Percentiles rank a stretch among this genome's conserved stretches.
phyloP scores from a whole-genome alignment of 2,113 vertebrate species.

The Thamnaconus septentrionalis region DNA sequence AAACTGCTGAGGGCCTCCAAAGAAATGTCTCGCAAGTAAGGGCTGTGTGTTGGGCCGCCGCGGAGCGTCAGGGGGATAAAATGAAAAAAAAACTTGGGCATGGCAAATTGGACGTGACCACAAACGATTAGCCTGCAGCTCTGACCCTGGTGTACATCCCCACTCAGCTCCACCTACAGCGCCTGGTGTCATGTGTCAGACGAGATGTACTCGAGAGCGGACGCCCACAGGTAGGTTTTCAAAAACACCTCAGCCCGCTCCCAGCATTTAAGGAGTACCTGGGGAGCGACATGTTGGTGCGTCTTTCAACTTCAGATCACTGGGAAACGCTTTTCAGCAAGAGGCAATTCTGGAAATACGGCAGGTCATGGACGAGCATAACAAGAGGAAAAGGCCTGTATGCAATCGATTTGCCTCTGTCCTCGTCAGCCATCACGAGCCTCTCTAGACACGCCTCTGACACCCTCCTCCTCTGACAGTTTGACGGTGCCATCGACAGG shows the following conservation, averaged over 20 bases:
- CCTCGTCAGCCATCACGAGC: not conserved
- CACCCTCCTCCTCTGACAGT: slow-evolving; percentile 47
- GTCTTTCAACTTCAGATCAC: slow-evolving; percentile 75
- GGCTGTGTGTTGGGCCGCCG: slow-evolving; percentile 13
- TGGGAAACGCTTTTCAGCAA: slow-evolving; percentile 83
- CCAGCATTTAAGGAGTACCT: not conserved
- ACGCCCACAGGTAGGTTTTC: slow-evolving; percentile 81
- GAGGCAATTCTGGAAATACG: slow-evolving; percentile 81
- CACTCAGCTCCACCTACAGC: slow-evolving; percentile 77
- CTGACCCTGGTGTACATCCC: slow-evolving; percentile 56
- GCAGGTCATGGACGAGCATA: slow-evolving; percentile 78
- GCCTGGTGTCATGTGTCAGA: slow-evolving; percentile 83
- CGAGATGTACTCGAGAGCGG: slow-evolving; percentile 83
- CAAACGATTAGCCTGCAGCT: slow-evolving; percentile 40
- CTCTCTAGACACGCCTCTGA: not conserved
- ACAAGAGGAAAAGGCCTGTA: slow-evolving; percentile 82
- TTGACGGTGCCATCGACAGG: slow-evolving; percentile 81
- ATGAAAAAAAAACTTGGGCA: not conserved
- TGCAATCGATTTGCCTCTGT: slow-evolving; percentile 29
- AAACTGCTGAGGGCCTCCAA: slow-evolving; percentile 81
- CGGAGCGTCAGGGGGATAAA: slow-evolving; percentile 7
- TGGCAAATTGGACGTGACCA: slow-evolving; percentile 10
- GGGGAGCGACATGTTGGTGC: not conserved
- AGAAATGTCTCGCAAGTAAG: slow-evolving; percentile 82
- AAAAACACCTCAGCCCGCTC: slow-evolving; percentile 28